These are phyloP conservation scores for Chiroxiphia lanceolata DNA, from an alignment of 2,797 vertebrate genomes.

Conservation along the genomic window DNA sequence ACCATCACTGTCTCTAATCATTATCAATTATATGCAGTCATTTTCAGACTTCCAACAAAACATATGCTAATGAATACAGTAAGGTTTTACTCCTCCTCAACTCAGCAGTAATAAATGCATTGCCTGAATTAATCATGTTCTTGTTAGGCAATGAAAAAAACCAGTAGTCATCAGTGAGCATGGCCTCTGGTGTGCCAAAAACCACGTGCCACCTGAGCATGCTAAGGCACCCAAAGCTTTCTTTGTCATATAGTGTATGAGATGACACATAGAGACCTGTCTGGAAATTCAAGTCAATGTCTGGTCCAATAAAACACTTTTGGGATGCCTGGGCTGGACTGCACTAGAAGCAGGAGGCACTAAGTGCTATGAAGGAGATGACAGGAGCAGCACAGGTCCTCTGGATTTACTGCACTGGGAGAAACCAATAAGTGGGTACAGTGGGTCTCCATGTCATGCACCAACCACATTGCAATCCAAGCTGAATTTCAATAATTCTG, in stretches of 20 bases:
- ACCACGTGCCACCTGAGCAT: background rate
- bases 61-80: background rate
- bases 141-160: slow-evolving; percentile 12
- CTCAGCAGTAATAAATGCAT: slow-evolving; percentile 12
- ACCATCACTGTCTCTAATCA: background rate
- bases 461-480: background rate
- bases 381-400: background rate
- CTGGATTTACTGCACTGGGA: background rate
- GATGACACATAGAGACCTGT: background rate
- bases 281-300: background rate
- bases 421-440: background rate
- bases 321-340: background rate
- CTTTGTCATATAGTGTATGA: background rate
- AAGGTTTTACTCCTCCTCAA: slow-evolving; percentile 13
- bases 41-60: slow-evolving; percentile 28
- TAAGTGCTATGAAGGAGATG: fast-evolving
- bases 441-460: background rate
- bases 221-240: background rate
- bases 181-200: background rate
- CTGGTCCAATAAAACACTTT: background rate
- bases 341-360: background rate
- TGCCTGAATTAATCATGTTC: slow-evolving; percentile 16
- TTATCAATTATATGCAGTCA: background rate
- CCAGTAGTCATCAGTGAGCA: background rate
- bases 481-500: background rate